These are phyloP conservation scores for Ispidina lecontei DNA, from an alignment of 2,797 vertebrate genomes.

Conservation along the genomic window DNA sequence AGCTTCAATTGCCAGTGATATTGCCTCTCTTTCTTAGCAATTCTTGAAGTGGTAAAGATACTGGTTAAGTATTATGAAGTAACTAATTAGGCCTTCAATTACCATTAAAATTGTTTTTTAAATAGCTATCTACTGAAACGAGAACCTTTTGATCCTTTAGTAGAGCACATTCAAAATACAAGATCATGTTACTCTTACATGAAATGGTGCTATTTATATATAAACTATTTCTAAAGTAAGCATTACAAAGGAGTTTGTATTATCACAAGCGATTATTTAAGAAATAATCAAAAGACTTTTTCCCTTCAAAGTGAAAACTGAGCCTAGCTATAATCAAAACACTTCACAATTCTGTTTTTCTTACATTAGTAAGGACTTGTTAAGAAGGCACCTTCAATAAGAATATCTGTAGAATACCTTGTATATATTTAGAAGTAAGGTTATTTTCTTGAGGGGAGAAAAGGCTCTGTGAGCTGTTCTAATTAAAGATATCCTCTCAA, in stretches of 20 bases:
- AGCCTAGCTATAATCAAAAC: background rate
- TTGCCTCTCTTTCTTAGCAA: background rate
- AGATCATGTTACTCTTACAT: constrained; percentile 8
- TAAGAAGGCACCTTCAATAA: background rate
- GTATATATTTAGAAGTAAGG: background rate
- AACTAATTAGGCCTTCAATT: constrained; percentile 42
- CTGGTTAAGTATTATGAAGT: background rate
- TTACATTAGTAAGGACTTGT: background rate
- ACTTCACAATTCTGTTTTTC: background rate
- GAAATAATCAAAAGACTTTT: constrained; percentile 31
- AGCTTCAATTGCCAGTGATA: background rate
- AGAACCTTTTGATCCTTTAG: constrained; percentile 21
- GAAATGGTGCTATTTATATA: constrained; percentile 34
- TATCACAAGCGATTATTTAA: constrained; percentile 34
- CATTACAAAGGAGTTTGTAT: background rate
- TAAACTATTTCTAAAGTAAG: constrained; percentile 2
- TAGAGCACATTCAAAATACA: constrained; percentile 4
- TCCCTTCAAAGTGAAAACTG: constrained; percentile 1
- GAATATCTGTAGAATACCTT: background rate
- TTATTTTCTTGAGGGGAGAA: background rate
- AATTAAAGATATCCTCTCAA: background rate
- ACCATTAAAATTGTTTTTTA: constrained; percentile 6
- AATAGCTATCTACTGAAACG: background rate
- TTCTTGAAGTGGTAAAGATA: background rate
- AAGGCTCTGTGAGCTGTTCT: background rate